A percentile compares a stretch with the other conserved stretches of the same genome.
Evolutionary conservation across 2,888 invertebrate species (phyloP).

Genomic region (Poecilobothrus nobilitatus): DNA sequence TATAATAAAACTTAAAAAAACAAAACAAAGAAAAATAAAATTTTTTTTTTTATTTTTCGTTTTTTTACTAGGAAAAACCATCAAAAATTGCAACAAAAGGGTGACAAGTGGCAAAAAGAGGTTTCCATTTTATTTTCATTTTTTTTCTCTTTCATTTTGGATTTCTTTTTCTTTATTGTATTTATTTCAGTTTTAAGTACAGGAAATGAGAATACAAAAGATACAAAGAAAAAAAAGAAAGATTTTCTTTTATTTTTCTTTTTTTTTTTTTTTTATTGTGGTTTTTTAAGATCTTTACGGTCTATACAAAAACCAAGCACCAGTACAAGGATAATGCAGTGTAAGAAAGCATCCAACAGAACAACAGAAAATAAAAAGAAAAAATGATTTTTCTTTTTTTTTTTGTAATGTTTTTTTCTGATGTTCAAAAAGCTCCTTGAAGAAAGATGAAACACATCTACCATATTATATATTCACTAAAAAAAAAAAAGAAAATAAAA

Average conservation of each 20-base stretch:
- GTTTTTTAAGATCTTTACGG: slow-evolving; percentile 9
- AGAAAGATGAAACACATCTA: slow-evolving; percentile 2
- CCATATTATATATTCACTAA: neutral
- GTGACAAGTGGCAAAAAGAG: slow-evolving; percentile 6
- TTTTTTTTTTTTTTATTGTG: slow-evolving; percentile 7
- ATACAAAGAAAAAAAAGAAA: slow-evolving; percentile 9
- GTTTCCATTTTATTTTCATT: neutral
- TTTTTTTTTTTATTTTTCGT: neutral
- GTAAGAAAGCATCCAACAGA: neutral
- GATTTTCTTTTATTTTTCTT: no score
- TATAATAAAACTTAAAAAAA: neutral
- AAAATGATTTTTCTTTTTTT: neutral
- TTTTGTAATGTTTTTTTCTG: neutral
- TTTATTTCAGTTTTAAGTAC: neutral
- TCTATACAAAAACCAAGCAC: slow-evolving; percentile 6
- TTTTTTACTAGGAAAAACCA: neutral
- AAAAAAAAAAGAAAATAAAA: no score
- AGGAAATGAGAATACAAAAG: slow-evolving; percentile 12
- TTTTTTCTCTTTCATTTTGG: neutral
- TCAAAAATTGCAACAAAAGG: slow-evolving; percentile 3
- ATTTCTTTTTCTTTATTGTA: neutral
- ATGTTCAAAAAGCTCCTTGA: neutral
- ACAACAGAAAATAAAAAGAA: no score
- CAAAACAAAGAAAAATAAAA: neutral
- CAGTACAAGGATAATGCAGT: neutral